Conservation (phyloP, 2,888 invertebrate species). For the Chymomyza procnemis region DNA sequence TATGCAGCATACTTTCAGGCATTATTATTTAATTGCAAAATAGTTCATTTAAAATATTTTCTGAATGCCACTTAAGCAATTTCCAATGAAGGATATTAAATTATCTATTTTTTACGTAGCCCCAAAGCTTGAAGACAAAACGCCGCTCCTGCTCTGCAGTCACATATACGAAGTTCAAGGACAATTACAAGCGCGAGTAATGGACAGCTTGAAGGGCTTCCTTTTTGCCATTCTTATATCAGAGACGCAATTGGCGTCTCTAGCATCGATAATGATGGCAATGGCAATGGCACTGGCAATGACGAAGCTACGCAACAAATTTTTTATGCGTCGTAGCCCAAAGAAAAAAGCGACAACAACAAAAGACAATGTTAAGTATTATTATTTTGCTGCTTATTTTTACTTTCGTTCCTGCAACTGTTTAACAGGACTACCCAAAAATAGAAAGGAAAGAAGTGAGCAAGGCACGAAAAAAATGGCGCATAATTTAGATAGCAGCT, state of each 20-base stretch:
- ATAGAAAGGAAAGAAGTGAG: conserved; percentile 31
- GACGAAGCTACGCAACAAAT: conserved; percentile 6
- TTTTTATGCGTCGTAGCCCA: conserved; percentile 51
- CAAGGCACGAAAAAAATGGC: conserved; percentile 39
- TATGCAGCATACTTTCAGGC: too few species aligned
- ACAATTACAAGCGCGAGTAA: conserved; percentile 40
- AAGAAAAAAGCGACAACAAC: conserved; percentile 48
- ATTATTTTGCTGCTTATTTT: conserved; percentile 10
- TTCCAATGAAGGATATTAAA: too few species aligned
- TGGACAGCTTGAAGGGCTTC: conserved; percentile 9
- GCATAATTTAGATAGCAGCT: conserved; percentile 41
- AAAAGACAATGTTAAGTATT: conserved; percentile 22
- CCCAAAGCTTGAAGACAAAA: background rate
- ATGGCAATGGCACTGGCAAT: conserved; percentile 19
- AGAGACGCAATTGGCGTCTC: background rate
- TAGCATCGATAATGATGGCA: background rate
- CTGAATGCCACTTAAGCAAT: too few species aligned
- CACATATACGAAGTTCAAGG: conserved; percentile 58
- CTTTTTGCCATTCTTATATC: conserved; percentile 15
- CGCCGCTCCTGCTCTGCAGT: background rate
- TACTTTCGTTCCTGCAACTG: conserved; percentile 11
- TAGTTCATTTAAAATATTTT: too few species aligned
- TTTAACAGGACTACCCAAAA: conserved; percentile 44
- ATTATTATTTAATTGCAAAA: too few species aligned
- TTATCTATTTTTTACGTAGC: too few species aligned